phyloP scores from a whole-genome alignment of 1,140 invertebrate species.

The Dicyema japonicum region DNA sequence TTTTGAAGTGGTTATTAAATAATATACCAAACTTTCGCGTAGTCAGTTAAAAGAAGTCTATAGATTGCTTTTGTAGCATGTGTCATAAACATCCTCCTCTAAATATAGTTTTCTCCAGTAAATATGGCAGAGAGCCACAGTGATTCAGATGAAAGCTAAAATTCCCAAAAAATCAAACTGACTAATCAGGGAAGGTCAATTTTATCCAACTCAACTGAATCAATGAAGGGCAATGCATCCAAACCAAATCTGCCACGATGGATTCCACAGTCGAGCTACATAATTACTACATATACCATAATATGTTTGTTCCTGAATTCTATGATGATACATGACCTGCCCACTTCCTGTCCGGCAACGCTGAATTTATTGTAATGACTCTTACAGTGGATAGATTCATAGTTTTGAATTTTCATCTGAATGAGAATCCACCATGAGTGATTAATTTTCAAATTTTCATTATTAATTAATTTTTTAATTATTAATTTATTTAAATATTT shows the following conservation, averaged over 20 bases:
- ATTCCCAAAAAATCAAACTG: too few relatives aligned
- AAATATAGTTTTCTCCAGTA: slow-evolving; percentile 76
- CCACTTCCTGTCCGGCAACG: slow-evolving; percentile 93
- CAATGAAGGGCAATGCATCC: slow-evolving; percentile 83
- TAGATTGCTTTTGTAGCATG: slow-evolving; percentile 99
- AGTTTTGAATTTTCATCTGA: too few relatives aligned
- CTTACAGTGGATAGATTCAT: too few relatives aligned
- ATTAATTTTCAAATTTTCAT: too few relatives aligned
- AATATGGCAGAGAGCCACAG: slow-evolving; percentile 84
- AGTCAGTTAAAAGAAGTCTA: slow-evolving; percentile 73
- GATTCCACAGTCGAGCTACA: slow-evolving; percentile 69
- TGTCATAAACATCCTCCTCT: slow-evolving; percentile 91
- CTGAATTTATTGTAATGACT: too few relatives aligned
- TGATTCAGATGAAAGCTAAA: slow-evolving; percentile 71
- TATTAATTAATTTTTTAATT: too few relatives aligned
- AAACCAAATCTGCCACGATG: slow-evolving; percentile 82
- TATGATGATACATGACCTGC: slow-evolving; percentile 78
- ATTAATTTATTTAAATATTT: too few relatives aligned
- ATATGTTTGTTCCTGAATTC: slow-evolving; percentile 98
- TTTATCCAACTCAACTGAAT: too few relatives aligned
- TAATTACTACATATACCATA: slow-evolving; percentile 30
- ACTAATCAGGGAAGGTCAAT: too few relatives aligned
- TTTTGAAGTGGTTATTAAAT: too few relatives aligned
- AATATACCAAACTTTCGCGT: too few relatives aligned
- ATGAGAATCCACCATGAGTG: too few relatives aligned